Evolutionary conservation across 1,140 invertebrate species (phyloP), one percentile per base, ranked within the genome.

Genomic region (Phymorhynchus buccinoides): DNA sequence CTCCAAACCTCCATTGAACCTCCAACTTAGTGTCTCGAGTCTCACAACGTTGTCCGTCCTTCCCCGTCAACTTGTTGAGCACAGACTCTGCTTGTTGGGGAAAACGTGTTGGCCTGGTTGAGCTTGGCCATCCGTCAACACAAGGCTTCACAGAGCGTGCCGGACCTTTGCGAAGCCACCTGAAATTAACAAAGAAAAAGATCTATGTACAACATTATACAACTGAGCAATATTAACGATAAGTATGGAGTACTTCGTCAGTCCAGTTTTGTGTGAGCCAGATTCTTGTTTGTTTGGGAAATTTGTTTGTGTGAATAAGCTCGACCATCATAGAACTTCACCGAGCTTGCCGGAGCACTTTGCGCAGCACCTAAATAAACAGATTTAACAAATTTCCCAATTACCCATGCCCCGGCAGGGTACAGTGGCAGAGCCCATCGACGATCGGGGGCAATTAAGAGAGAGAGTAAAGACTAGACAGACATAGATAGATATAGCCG

Each of bases 111-210:
- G 0, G 96, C 98, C 90, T 98, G 96, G 93, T 96, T 99, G 0
- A 99, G 99, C 94, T 99, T 95, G 22, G 99, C 98, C 98, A 99
- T 99, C 0, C 99, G 94, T n/a, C n/a, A n/a, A n/a, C n/a, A n/a
- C 52, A 99, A 93, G 0, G 98, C 96, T 94, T 99, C 99, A 93
- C 99, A 99, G 0, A 99, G 94, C 0, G 98, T 99, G 9, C 98
- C 98, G 0, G 97, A 99, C 32, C 99, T 98, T 95, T 99, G 99
- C 75, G 98, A 94, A 35, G 99, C 94, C 7, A 99, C 96, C 96
- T 97, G 87, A 99, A 56, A 56, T 14, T 12, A 12, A 52, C 48
- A 52, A 52, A 52, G 48, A 22, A n/a, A n/a, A n/a, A n/a, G n/a
- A n/a, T n/a, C n/a, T n/a, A n/a, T n/a, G n/a, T n/a, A n/a, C n/a